Base-by-base conservation (phyloP, 2,888 invertebrate species). In the Notodonta dromedarius region DNA sequence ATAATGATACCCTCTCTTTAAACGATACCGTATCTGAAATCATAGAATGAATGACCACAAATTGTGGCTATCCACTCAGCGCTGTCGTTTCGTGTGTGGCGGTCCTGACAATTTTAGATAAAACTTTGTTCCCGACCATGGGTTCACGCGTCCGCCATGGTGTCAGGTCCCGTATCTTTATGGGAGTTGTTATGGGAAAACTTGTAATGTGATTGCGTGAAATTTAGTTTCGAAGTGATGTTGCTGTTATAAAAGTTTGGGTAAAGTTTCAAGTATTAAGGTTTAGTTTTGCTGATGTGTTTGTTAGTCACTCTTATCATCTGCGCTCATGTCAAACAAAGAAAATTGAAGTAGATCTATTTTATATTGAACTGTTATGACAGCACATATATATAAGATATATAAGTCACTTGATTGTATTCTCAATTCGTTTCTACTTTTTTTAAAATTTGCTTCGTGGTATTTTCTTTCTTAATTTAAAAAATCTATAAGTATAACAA, bases 201-300 rank as follows among this genome's bases (percentile, higher is more conserved):
- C 52, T 52, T 52, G 32, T 32, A 16, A 32, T 52, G 52, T 32
- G 52, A 52, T 52, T 52, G 32, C 24, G 52, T 11, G 24, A 51
- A 52, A 32, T 50, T 52, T 4, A 52, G 32, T 52, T 52, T 32
- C 12, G 12, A 52, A 52, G 13, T 52, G 32, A 52, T 12, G 5
- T 12, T 7, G 52, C 52, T 52, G 52, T 32, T 32, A 50, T 50
- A 16, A n/a, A 9, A 14, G 50, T 50, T 50, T 9, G 50, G 50
- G 16, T 3, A 46, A 50, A 16, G 50, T 52, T 52, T 12, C 50
- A 50, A 50, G 50, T 16, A 16, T 16, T 50, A 5, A 50, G 50
- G 14, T 50, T 50, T 1, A 50, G 50, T 50, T 50, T 50, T 16
- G 50, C 50, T 46, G 46, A 46, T 46, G 46, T n/a, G n/a, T 46